phyloP scores from a whole-genome alignment of 2,888 invertebrate genomes.

The Amblyteles armatorius region DNA sequence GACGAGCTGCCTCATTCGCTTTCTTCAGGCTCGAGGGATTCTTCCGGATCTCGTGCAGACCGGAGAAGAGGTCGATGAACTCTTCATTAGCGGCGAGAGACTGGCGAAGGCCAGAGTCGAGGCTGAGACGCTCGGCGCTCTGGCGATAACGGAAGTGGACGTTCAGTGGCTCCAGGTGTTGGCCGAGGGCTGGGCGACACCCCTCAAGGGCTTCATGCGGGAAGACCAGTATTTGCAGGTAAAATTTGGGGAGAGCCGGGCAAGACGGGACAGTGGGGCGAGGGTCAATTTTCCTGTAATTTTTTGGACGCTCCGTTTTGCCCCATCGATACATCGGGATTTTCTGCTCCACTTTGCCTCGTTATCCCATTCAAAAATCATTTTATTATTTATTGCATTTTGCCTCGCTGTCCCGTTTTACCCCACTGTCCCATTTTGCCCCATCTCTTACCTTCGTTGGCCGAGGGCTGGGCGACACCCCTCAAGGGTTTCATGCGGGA shows the following conservation, averaged over 20 bases:
- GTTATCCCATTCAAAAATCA: too few species aligned
- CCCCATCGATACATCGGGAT: too few species aligned
- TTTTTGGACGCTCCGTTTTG: too few species aligned
- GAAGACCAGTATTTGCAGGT: conserved; percentile 96
- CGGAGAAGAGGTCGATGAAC: conserved; percentile 85
- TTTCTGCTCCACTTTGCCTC: too few species aligned
- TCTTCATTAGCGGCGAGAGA: conserved; percentile 49
- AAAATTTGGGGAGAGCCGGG: neutral
- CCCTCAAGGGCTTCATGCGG: conserved; percentile 98
- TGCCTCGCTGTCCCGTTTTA: too few species aligned
- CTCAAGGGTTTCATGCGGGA: conserved; percentile 99
- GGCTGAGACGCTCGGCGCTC: conserved; percentile 89
- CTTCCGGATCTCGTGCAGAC: conserved; percentile 83
- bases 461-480: conserved; percentile 99
- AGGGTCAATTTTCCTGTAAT: too few species aligned
- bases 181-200: conserved; percentile 99
- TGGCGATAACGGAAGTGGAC: conserved; percentile 93
- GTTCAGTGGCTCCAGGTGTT: conserved; percentile 98
- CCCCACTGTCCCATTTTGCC: too few species aligned
- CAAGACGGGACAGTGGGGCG: too few species aligned
- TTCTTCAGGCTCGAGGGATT: conserved; percentile 91
- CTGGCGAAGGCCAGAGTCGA: conserved; percentile 87
- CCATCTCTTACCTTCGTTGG: too few species aligned
- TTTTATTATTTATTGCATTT: too few species aligned
- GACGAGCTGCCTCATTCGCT: conserved; percentile 93